Percentiles rank a stretch among this genome's conserved stretches.
Evolutionary conservation across 30 jellyfish, hydroid and myxozoan species (phyloP).

Genomic region (Cassiopea andromeda): DNA sequence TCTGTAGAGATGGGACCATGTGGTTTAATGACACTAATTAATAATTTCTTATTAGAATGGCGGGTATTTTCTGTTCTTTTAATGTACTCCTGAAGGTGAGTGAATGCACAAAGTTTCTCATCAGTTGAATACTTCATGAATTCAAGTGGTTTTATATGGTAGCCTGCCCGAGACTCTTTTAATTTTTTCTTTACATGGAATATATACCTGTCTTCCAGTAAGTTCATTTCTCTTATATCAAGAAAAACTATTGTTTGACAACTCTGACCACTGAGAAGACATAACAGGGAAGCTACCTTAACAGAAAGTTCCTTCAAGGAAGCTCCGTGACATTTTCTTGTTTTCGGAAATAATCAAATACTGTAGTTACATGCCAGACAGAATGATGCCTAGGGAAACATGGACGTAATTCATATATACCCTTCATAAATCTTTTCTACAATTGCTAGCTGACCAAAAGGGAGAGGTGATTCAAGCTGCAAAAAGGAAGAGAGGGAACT

Average conservation of each 20-base stretch:
- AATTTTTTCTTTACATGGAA: no score
- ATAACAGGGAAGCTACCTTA: background rate
- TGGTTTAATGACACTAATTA: background rate
- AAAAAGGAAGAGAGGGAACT: background rate
- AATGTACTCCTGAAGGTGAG: background rate
- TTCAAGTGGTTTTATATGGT: background rate
- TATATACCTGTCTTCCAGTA: background rate
- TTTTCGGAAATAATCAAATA: background rate
- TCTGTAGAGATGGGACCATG: background rate
- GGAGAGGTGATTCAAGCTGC: background rate
- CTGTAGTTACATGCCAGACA: background rate
- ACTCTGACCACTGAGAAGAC: background rate
- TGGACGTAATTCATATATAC: background rate
- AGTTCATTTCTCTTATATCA: background rate
- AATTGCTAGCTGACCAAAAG: background rate
- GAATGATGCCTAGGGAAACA: background rate
- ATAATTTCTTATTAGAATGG: no score
- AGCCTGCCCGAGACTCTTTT: background rate
- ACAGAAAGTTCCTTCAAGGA: background rate
- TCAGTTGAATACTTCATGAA: background rate
- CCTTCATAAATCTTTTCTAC: background rate
- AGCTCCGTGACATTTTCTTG: background rate
- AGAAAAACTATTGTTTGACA: background rate
- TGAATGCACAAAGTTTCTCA: background rate
- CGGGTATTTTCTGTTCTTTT: background rate